Percentiles rank a stretch among this genome's conserved stretches.
phyloP scores from a whole-genome alignment of 2,113 vertebrate genomes.

The Neofelis nebulosa region DNA sequence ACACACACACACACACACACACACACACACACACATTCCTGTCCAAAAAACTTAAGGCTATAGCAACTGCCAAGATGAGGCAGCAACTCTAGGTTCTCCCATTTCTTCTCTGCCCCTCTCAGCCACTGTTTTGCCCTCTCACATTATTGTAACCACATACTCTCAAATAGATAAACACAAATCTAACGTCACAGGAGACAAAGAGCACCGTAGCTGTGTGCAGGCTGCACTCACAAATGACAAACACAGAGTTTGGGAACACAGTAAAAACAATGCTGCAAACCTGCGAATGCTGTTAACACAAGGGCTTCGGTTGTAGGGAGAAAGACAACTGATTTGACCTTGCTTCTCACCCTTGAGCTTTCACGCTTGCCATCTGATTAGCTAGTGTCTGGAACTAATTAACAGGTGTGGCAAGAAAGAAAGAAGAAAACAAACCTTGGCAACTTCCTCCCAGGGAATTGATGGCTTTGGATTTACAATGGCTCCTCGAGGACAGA shows the following conservation, averaged over 20 bases:
- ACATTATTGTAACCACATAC: not conserved
- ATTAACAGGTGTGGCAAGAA: slow-evolving; percentile 66
- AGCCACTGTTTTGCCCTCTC: not conserved
- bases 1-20: too few relatives aligned
- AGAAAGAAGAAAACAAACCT: slow-evolving; percentile 29
- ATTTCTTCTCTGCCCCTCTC: not conserved
- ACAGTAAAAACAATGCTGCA: not conserved
- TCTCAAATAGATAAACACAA: not conserved
- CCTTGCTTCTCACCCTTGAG: slow-evolving; percentile 33
- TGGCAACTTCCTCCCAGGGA: slow-evolving; percentile 52
- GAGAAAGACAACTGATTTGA: slow-evolving; percentile 29
- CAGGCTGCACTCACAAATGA: not conserved
- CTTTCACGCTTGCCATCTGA: not conserved
- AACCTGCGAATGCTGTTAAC: not conserved
- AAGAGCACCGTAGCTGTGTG: not conserved
- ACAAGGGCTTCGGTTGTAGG: not conserved
- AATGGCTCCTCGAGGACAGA: not conserved
- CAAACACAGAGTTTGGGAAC: not conserved
- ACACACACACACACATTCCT: not conserved
- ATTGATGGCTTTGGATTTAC: slow-evolving; percentile 27
- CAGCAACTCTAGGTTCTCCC: not conserved
- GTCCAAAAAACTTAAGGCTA: not conserved
- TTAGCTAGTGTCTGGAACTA: slow-evolving; percentile 59
- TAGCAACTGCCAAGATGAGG: not conserved
- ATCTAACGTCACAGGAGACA: not conserved